These are phyloP conservation scores for Chiroxiphia lanceolata DNA, from an alignment of 2,797 vertebrate species.

Conservation along the genomic window DNA sequence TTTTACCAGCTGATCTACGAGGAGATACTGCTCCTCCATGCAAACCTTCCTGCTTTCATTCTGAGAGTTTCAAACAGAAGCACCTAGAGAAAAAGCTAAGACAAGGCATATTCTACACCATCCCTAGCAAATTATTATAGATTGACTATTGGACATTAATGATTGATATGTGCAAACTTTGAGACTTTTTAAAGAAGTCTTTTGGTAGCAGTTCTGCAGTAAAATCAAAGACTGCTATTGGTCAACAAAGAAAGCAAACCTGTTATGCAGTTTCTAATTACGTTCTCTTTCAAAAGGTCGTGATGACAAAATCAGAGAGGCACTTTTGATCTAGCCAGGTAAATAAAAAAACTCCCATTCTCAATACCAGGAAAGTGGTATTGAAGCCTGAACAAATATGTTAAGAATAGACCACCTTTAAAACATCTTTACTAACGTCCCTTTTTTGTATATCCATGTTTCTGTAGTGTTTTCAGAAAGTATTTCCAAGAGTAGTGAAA, in stretches of 20 bases:
- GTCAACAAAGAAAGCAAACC: constrained; percentile 46
- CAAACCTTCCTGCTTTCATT: background rate
- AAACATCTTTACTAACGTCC: background rate
- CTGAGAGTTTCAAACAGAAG: background rate
- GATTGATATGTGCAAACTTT: background rate
- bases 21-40: background rate
- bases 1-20: background rate
- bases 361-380: background rate
- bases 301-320: constrained; percentile 18
- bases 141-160: background rate
- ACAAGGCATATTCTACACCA: background rate
- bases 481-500: background rate
- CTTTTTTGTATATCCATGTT: background rate
- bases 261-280: background rate
- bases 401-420: background rate
- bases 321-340: background rate
- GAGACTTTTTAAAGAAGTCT: background rate
- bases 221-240: constrained; percentile 26
- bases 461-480: background rate
- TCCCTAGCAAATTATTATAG: constrained; percentile 11
- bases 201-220: constrained; percentile 21
- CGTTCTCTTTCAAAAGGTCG: background rate
- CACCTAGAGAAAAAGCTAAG: background rate
- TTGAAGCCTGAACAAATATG: background rate
- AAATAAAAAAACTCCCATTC: background rate